Conservation (phyloP, 2,888 invertebrate genomes). For the Athripsodes cinereus region DNA sequence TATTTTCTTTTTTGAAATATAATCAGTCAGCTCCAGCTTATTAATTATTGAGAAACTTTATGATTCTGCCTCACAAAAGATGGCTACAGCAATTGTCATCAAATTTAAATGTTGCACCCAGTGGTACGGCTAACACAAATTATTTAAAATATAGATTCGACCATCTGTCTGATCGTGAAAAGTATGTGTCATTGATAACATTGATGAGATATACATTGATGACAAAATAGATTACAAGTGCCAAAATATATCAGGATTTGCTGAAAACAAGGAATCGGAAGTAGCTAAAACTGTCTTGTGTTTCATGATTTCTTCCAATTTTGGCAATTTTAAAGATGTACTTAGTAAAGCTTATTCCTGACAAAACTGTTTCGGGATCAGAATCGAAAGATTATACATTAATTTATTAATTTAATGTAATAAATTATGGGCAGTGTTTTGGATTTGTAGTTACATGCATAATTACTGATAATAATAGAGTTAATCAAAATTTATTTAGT, state of each 20-base stretch:
- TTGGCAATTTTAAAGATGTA: not conserved
- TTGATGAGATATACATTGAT: not conserved
- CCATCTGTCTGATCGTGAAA: not conserved
- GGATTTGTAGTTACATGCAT: no score
- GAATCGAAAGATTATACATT: not conserved
- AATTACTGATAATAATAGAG: not conserved
- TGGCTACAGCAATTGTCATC: no score
- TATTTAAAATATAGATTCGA: not conserved
- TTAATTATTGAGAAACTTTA: no score
- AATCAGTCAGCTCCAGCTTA: no score
- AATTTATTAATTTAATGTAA: not conserved
- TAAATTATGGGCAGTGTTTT: not conserved
- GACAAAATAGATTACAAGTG: not conserved
- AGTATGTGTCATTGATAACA: not conserved
- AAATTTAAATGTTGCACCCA: no score
- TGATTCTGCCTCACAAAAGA: no score
- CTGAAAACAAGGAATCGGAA: not conserved
- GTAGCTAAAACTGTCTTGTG: not conserved
- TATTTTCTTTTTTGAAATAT: no score
- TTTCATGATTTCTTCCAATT: conserved; percentile 1
- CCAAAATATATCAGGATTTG: not conserved
- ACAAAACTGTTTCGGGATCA: not conserved
- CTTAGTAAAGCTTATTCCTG: not conserved
- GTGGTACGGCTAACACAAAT: no score
- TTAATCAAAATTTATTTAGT: not conserved